Percentiles rank a stretch among this genome's conserved stretches.
phyloP scores from a whole-genome alignment of 1,140 invertebrate species.

The Meloidogyne hapla region DNA sequence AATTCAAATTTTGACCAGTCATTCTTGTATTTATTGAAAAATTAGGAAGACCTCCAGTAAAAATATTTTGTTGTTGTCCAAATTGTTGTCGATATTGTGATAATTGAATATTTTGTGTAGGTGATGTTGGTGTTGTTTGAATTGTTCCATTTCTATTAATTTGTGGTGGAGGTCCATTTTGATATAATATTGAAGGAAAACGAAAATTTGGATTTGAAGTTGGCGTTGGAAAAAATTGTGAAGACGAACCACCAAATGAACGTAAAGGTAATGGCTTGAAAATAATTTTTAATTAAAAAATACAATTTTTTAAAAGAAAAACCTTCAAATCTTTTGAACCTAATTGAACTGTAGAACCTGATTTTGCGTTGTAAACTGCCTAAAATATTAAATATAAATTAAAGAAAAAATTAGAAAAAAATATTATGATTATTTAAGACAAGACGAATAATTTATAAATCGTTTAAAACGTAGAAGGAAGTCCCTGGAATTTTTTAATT shows the following conservation, averaged over 20 bases:
- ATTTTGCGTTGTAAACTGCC: not conserved
- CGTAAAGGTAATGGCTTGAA: conserved; percentile 14
- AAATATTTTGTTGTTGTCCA: not conserved
- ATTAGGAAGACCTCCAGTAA: not conserved
- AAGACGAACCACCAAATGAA: not conserved
- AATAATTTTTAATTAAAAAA: not conserved
- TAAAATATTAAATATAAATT: no score
- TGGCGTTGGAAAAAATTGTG: no score
- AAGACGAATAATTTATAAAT: no score
- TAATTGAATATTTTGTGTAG: not conserved
- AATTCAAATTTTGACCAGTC: not conserved
- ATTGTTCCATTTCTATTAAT: not conserved
- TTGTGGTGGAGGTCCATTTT: no score
- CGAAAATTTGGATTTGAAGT: no score
- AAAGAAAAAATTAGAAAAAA: no score
- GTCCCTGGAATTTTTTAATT: no score
- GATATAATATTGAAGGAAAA: no score
- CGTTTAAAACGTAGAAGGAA: no score
- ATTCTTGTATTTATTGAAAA: not conserved
- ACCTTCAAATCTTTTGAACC: not conserved
- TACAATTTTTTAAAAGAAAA: not conserved
- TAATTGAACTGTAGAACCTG: not conserved
- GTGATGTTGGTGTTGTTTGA: not conserved
- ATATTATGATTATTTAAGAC: no score
- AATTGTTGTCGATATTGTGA: not conserved